A percentile compares a stretch with the other conserved stretches of the same genome.
Evolutionary conservation across 1,140 invertebrate species (phyloP).

Genomic region (Aradophagus sp.): DNA sequence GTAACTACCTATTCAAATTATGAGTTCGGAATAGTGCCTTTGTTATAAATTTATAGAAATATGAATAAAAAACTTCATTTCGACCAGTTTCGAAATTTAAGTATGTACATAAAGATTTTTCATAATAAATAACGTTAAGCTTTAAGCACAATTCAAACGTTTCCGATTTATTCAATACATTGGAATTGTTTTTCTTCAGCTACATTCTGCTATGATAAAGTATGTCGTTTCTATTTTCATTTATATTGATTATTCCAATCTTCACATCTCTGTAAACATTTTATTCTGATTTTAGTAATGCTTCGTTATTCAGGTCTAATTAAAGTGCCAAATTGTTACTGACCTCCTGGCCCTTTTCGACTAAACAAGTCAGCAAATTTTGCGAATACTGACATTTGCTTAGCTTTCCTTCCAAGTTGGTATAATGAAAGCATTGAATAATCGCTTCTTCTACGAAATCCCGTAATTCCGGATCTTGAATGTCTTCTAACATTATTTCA

Average conservation of each 20-base stretch:
- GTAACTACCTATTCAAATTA: too few relatives aligned
- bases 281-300: conserved; percentile 4
- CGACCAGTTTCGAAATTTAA: conserved; percentile 15
- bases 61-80: conserved; percentile 16
- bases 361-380: conserved; percentile 65
- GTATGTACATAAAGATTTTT: conserved; percentile 44
- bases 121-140: conserved; percentile 42
- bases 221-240: conserved; percentile 2
- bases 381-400: conserved; percentile 72
- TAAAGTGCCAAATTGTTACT: conserved; percentile 7
- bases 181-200: too few relatives aligned
- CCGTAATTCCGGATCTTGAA: conserved; percentile 65
- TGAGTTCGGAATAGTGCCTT: conserved; percentile 50
- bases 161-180: conserved; percentile 1
- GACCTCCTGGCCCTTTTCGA: conserved; percentile 70
- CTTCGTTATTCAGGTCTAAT: too few relatives aligned
- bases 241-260: conserved; percentile 65
- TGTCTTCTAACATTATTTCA: conserved; percentile 64
- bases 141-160: conserved; percentile 14
- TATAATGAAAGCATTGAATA: conserved; percentile 67
- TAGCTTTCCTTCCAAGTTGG: conserved; percentile 58
- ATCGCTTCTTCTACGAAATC: conserved; percentile 71
- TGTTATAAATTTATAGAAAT: conserved; percentile 16
- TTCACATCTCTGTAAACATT: conserved; percentile 69
- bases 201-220: too few relatives aligned